These are phyloP conservation scores for Hololepta plana DNA, from an alignment of 2,888 invertebrate genomes.

Conservation along the genomic window DNA sequence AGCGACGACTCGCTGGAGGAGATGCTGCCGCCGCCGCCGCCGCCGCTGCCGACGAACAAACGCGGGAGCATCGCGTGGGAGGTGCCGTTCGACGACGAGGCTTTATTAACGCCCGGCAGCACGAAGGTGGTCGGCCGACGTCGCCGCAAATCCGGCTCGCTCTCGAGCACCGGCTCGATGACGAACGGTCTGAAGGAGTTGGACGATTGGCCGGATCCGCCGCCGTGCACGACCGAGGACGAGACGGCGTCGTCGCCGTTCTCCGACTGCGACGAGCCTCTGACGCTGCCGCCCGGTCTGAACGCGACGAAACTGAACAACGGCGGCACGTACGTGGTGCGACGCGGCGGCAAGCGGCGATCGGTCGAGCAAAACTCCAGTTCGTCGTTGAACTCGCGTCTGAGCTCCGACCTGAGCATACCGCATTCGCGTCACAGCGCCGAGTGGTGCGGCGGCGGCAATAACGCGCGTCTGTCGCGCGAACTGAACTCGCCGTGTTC, in stretches of 20 bases:
- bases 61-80: slow-evolving; percentile 77
- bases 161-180: slow-evolving; percentile 54
- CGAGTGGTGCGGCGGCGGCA: no score
- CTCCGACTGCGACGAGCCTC: slow-evolving; percentile 37
- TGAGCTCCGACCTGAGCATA: slow-evolving; percentile 43
- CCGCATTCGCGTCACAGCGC: slow-evolving; percentile 34
- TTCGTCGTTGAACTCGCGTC: slow-evolving; percentile 39
- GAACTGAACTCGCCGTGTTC: slow-evolving; percentile 42
- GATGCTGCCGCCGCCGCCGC: slow-evolving; percentile 48
- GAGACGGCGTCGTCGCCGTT: slow-evolving; percentile 50
- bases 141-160: slow-evolving; percentile 36
- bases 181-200: slow-evolving; percentile 47
- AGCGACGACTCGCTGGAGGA: slow-evolving; percentile 75
- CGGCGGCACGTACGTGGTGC: slow-evolving; percentile 64
- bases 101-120: slow-evolving; percentile 44
- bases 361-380: slow-evolving; percentile 39
- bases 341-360: slow-evolving; percentile 51
- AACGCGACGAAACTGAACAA: slow-evolving; percentile 31
- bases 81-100: slow-evolving; percentile 60
- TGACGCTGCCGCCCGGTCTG: slow-evolving; percentile 18
- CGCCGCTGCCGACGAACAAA: slow-evolving; percentile 38
- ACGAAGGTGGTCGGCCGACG: slow-evolving; percentile 33
- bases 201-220: slow-evolving; percentile 59
- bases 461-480: no score
- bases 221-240: slow-evolving; percentile 46